phyloP scores from a whole-genome alignment of 2,888 invertebrate genomes.

The Seira musarum region DNA sequence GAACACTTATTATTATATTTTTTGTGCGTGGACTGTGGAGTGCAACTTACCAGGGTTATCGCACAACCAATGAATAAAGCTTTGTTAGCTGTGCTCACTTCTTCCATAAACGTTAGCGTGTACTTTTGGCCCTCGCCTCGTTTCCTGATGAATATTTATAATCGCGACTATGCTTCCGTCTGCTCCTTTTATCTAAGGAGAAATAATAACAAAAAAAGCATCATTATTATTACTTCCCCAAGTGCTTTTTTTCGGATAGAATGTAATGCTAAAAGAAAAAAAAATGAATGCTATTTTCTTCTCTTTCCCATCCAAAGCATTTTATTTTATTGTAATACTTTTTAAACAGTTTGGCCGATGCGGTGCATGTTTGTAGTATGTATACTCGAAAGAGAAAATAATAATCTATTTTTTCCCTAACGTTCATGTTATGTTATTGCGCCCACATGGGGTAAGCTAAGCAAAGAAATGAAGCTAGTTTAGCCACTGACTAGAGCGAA shows the following conservation, averaged over 20 bases:
- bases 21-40: no score
- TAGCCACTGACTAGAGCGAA: no score
- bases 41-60: constrained; percentile 67
- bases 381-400: no score
- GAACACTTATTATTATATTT: no score
- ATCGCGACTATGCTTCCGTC: constrained; percentile 69
- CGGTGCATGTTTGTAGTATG: background rate
- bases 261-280: background rate
- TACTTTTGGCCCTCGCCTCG: constrained; percentile 69
- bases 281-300: background rate
- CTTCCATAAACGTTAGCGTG: constrained; percentile 69
- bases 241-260: background rate
- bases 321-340: background rate
- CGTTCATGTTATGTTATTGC: no score
- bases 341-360: background rate
- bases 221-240: constrained; percentile 1
- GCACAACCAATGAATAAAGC: constrained; percentile 69
- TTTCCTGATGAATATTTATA: constrained; percentile 69
- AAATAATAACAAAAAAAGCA: constrained; percentile 29
- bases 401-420: background rate
- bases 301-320: background rate
- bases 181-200: constrained; percentile 68
- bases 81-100: constrained; percentile 69
- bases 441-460: no score
- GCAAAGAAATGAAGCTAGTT: no score